Base-by-base conservation (phyloP, 1,140 invertebrate species). In the Apis florea region DNA sequence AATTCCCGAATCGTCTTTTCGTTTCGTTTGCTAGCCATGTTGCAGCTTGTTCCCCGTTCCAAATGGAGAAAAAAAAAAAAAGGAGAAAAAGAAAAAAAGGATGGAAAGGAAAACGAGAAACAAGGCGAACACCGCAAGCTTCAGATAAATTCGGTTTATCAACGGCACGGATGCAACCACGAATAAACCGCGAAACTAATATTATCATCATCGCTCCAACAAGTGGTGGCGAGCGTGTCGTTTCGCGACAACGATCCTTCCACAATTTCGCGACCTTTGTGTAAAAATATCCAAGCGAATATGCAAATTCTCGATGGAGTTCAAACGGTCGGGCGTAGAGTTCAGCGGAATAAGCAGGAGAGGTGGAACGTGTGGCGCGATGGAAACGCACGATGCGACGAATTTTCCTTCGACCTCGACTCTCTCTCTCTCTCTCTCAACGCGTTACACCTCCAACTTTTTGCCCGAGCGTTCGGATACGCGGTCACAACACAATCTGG, bases 401-500 rank as follows among this genome's bases (percentile, higher is more conserved):
- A 59, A 76, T 85, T 76, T 82, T 82, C 64, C 54, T 77, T 51
- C 51, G n/a, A 61, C 17, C 40, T 54, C 49, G 51, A 64, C 67
- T 58, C 21, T 31, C 70, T 17, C 17, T 26, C 15, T 17, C 6
- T 10, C 17, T 56, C 3, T 15, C 54, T 17, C 31, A 40, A 40
- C 31, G 31, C 6, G 31, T 40, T 40, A 10, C 10, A 24, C 59
- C 13, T 5, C 58, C 12, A 56, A 53, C 56, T 85, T 86, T 82
- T 84, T 84, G 70, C 74, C 31, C 17, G 19, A 6, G 12, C 5
- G 19, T 19, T 11, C 40, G 24, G 2, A 8, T 24, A 40, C 51
- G 21, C 15, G 58, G 56, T 64, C 59, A 58, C 40, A 70, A 58
- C 40, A 70, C 79, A 88, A 89, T 88, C 82, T 83, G 73, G 72